A percentile compares a stretch with the other conserved stretches of the same genome.
Conservation (phyloP, 2,113 vertebrate species). For the Tor tambroides region DNA sequence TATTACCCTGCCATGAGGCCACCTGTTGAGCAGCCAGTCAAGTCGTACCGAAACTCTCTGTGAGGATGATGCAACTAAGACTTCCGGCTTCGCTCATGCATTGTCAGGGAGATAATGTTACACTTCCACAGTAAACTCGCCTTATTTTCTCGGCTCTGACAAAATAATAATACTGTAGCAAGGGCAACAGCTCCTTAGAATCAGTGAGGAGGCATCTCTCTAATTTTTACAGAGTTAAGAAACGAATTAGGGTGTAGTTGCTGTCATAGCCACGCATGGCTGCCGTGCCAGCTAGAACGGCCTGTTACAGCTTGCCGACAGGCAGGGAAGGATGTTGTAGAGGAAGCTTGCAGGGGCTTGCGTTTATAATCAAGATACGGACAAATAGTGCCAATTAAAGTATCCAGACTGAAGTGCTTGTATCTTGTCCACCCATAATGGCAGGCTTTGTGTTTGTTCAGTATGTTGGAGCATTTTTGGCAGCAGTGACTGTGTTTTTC, state of each 20-base stretch:
- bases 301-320: constrained; percentile 12
- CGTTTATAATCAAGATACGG: not conserved
- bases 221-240: not conserved
- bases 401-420: constrained; percentile 3
- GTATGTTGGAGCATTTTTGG: constrained; percentile 39
- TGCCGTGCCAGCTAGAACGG: not conserved
- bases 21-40: not conserved
- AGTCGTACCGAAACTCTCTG: constrained; percentile 9
- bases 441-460: not conserved
- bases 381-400: not conserved
- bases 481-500: constrained; percentile 51
- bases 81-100: not conserved
- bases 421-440: not conserved
- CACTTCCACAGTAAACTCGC: not conserved
- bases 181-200: not conserved
- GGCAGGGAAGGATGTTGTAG: constrained; percentile 17
- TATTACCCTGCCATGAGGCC: not conserved
- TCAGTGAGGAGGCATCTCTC: not conserved
- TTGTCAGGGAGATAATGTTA: not conserved
- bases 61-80: not conserved
- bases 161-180: not conserved
- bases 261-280: not conserved
- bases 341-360: constrained; percentile 10
- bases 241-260: constrained; percentile 11
- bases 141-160: not conserved